Evolutionary conservation across 2,888 invertebrate genomes (phyloP).

Genomic region (Ennomos erosarius): DNA sequence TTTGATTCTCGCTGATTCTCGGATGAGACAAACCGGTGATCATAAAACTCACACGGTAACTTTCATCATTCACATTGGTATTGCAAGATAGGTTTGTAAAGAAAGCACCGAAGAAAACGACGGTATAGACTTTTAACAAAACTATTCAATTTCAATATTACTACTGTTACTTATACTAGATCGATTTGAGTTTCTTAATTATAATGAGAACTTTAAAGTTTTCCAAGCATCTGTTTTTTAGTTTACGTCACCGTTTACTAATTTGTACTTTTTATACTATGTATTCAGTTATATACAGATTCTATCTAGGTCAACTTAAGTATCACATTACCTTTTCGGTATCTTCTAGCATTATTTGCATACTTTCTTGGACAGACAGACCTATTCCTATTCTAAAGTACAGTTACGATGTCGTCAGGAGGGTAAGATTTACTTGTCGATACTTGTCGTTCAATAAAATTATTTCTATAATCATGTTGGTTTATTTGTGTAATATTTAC

Average conservation of each 20-base stretch:
- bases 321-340: constrained; percentile 16
- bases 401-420: constrained; percentile 40
- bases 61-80: constrained; percentile 17
- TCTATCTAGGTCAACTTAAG: constrained; percentile 9
- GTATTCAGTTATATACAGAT: neutral
- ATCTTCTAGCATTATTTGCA: constrained; percentile 32
- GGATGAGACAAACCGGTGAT: constrained; percentile 4
- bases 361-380: constrained; percentile 27
- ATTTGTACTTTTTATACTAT: too few species aligned
- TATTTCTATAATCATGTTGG: neutral
- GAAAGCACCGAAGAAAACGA: constrained; percentile 7
- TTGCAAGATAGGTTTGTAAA: constrained; percentile 16
- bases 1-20: constrained; percentile 4
- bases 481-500: too few species aligned
- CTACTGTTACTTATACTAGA: neutral
- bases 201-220: too few species aligned
- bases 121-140: constrained; percentile 1
- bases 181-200: too few species aligned
- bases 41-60: constrained; percentile 18
- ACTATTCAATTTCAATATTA: neutral
- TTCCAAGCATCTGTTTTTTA: too few species aligned
- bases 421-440: constrained; percentile 24
- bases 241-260: too few species aligned
- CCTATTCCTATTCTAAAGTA: constrained; percentile 40
- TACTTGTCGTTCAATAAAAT: constrained; percentile 27